These are phyloP conservation scores for Dorcus hopei DNA, from an alignment of 2,888 invertebrate species.

Conservation along the genomic window DNA sequence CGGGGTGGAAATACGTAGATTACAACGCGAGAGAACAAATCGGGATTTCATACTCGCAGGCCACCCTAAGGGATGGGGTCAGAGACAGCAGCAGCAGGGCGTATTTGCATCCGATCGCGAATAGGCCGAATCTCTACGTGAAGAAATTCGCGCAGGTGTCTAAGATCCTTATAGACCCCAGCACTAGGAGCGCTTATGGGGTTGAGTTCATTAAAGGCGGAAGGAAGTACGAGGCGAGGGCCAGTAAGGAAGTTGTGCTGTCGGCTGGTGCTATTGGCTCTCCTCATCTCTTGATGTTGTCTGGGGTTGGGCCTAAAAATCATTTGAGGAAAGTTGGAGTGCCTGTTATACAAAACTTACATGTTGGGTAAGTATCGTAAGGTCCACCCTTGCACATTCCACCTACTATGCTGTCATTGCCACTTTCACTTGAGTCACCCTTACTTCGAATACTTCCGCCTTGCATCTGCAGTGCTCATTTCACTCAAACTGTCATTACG, in stretches of 20 bases:
- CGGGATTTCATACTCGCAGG: conserved; percentile 55
- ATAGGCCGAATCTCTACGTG: conserved; percentile 54
- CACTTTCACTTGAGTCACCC: too few species aligned
- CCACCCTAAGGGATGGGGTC: conserved; percentile 52
- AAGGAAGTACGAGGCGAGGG: conserved; percentile 40
- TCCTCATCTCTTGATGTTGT: conserved; percentile 77
- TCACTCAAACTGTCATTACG: too few species aligned
- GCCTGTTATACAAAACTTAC: conserved; percentile 51
- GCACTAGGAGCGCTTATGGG: conserved; percentile 47
- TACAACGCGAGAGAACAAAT: conserved; percentile 61
- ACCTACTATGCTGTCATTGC: too few species aligned
- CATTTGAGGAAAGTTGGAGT: conserved; percentile 46
- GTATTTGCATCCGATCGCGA: conserved; percentile 50
- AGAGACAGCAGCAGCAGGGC: conserved; percentile 53
- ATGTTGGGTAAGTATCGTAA: conserved; percentile 44
- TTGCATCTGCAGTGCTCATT: too few species aligned
- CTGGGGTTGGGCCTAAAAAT: conserved; percentile 55
- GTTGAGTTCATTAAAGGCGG: conserved; percentile 48
- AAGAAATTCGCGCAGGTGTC: conserved; percentile 53
- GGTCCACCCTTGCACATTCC: neutral
- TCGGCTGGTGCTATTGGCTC: conserved; percentile 65
- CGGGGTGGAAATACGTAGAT: conserved; percentile 63
- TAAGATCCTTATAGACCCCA: conserved; percentile 47
- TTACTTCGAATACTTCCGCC: too few species aligned
- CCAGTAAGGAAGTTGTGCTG: conserved; percentile 59